Base-by-base conservation (phyloP, 2,888 invertebrate genomes). In the Epistrophe eligans region DNA sequence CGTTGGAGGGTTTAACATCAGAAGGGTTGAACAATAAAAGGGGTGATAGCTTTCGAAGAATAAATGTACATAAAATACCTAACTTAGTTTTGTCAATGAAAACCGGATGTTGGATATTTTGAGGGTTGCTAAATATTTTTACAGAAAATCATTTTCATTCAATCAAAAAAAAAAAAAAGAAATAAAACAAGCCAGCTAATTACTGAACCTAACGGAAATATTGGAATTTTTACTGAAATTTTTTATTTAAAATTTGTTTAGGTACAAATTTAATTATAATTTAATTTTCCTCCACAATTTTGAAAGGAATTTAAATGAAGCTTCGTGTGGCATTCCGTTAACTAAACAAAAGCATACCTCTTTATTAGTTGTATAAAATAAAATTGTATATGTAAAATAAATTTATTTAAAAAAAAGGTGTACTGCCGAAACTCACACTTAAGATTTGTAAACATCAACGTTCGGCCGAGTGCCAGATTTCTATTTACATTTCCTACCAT, bases 81-180 rank as follows among this genome's bases (percentile, higher is more conserved):
- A 24, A 40, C 40, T 19, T 8, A 40, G 13, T 60, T 38, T 19
- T 38, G 40, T 60, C 19, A 40, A 40, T 40, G 60, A 4, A 60
- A 60, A 43, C 62, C 62, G 62, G 62, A 62, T n/a, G 62, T 43
- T 62, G n/a, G 40, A 15, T 10, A 24, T 62, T 62, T 62, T 19
- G 5, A 62, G 40, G 62, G 62, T 24, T 43, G 24, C 19, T 38
- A 10, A 10, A 38, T 10, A 8, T 32, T 32, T 32, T 2, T 32
- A 32, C 13, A 19, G 40, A 13, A 19, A 38, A 19, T 40, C 11
- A 62, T 62, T n/a, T n/a, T 24, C 24, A 4, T 62, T 3, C 9
- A 62, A 24, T 62, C 24, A 43, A 24, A 24, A 35, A 4, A 19
- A 17, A 38, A 60, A 13, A 10, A 9, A 60, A 13, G 5, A 9